phyloP scores from a whole-genome alignment of 2,888 invertebrate genomes.

The Drosophila parthenogenetica region DNA sequence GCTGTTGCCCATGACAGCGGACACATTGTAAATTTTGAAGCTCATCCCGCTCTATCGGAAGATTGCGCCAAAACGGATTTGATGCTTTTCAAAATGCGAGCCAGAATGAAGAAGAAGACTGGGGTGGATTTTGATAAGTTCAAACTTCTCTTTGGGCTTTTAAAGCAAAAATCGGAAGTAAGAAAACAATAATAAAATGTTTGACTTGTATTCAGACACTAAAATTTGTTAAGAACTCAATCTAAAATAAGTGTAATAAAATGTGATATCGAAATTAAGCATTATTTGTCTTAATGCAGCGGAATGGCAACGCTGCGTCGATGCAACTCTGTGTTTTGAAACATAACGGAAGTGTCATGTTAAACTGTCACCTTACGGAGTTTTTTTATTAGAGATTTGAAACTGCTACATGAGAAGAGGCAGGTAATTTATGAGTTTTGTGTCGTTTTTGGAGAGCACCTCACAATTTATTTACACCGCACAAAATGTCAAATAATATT shows the following conservation, averaged over 20 bases:
- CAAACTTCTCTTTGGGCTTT: slow-evolving; percentile 6
- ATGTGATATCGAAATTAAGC: not conserved
- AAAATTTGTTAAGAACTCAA: not conserved
- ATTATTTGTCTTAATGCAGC: not conserved
- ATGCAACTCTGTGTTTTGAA: not conserved
- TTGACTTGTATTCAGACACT: not conserved
- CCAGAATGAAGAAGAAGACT: slow-evolving; percentile 2
- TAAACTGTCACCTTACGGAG: not conserved
- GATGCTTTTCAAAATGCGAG: slow-evolving; percentile 7
- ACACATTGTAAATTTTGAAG: slow-evolving; percentile 16
- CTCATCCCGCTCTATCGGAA: slow-evolving; percentile 4
- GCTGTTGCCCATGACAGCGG: not conserved
- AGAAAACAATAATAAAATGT: not conserved
- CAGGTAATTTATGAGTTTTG: slow-evolving; percentile 17
- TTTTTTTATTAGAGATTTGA: not conserved
- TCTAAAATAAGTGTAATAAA: not conserved
- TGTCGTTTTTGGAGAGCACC: slow-evolving; percentile 10
- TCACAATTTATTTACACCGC: slow-evolving; percentile 9
- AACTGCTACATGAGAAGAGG: not conserved
- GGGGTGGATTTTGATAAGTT: slow-evolving; percentile 5
- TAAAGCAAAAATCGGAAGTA: not conserved
- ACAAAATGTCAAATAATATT: slow-evolving; percentile 37
- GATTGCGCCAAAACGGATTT: slow-evolving; percentile 26
- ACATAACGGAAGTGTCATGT: not conserved
- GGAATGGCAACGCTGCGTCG: not conserved